Base-by-base conservation (phyloP, 2,797 vertebrate species). In the Spizella passerina region DNA sequence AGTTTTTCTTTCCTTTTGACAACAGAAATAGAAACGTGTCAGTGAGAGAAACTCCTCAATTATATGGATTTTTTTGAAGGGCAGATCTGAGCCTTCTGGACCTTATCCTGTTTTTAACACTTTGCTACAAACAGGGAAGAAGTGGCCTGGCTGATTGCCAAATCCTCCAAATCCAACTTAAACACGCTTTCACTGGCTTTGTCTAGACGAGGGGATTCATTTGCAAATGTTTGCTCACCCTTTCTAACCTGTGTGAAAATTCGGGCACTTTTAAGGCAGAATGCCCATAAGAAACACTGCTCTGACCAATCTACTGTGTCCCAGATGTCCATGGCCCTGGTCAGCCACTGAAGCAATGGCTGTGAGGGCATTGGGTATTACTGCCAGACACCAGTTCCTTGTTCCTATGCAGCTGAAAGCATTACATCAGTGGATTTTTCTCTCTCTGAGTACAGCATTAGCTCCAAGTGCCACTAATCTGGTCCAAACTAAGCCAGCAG, bases 1-100 rank as follows among this genome's bases (percentile, higher is more conserved):
- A 92, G 86, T 93, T 96, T 94, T 94, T 86, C 82, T 90, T 93
- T 90, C 75, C 82, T 90, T 96, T 91, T 82, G 82, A 97, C 94
- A 88, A 91, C 59, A 90, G 85, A 95, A 88, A 86, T 92, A 87
- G 78, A 81, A 88, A 89, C 6, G 1, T 93, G 93, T 52, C 86
- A 72, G 91, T 30, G 60, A 73, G 84, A 95, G 80, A 92, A 96
- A 91, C 53, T 94, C 96, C 91, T 93, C 94, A 94, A 94, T 97
- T 97, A 91, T 57, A 61, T 63, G 88, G 53, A 76, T 84, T 82
- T 88, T 79, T 96, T 82, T 93, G 52, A 95, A 93, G 82, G 84
- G 75, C 84, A 95, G 43, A 90, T 93, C 80, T 93, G 84, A 96
- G 80, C 39, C 61, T 85, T 92, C 77, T 91, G 78, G 88, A 96